Conservation (phyloP, 2,113 vertebrate species). For the Trinectes maculatus region DNA sequence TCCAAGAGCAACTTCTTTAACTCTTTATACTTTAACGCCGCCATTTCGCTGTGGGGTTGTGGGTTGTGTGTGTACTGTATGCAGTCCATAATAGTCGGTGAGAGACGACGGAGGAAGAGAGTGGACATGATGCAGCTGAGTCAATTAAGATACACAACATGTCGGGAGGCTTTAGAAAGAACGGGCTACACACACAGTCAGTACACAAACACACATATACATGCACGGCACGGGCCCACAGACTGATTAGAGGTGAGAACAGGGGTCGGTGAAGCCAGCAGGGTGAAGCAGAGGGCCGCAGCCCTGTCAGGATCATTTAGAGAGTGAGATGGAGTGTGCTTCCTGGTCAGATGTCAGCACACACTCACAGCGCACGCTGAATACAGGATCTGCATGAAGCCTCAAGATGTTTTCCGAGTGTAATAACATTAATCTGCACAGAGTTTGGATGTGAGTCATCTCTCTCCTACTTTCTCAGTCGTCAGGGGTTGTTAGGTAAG, state of each 20-base stretch:
- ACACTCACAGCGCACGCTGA: too few relatives aligned
- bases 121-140: slow-evolving; percentile 1
- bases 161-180: slow-evolving; percentile 26
- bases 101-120: neutral
- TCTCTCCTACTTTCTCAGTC: neutral
- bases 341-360: too few relatives aligned
- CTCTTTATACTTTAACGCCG: neutral
- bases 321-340: neutral
- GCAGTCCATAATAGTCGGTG: slow-evolving; percentile 1
- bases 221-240: neutral
- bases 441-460: neutral
- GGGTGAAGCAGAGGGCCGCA: slow-evolving; percentile 22
- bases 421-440: neutral
- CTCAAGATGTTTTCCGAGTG: neutral
- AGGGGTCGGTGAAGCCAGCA: slow-evolving; percentile 11
- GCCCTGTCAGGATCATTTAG: slow-evolving; percentile 42
- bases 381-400: neutral
- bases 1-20: neutral
- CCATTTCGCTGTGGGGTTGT: neutral
- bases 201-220: neutral
- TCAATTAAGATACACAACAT: slow-evolving; percentile 29
- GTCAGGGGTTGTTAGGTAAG: neutral
- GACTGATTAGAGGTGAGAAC: slow-evolving; percentile 37
- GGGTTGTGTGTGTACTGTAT: neutral
- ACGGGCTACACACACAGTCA: neutral